Evolutionary conservation across 1,140 invertebrate species (phyloP).

Genomic region (Eumaeus atala): DNA sequence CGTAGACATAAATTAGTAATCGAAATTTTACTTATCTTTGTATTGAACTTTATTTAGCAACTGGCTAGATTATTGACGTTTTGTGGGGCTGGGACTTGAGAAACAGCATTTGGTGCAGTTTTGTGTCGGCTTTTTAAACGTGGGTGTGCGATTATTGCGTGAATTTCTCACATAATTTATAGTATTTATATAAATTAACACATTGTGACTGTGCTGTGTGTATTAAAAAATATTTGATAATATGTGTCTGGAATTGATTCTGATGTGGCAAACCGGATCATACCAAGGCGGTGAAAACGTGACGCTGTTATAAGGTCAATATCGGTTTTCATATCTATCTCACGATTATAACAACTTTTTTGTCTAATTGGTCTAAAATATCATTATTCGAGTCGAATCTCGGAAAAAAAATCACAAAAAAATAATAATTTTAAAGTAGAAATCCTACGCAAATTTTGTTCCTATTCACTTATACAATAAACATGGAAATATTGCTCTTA

Average conservation of each 20-base stretch:
- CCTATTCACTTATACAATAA: too few species aligned
- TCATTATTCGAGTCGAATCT: too few species aligned
- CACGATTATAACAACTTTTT: too few species aligned
- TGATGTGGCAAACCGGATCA: constrained; percentile 70
- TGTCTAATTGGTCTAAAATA: too few species aligned
- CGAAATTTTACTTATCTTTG: neutral
- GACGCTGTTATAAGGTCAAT: constrained; percentile 65
- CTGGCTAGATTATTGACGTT: constrained; percentile 57
- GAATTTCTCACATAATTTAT: neutral
- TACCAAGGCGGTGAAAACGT: constrained; percentile 62
- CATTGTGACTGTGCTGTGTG: constrained; percentile 18
- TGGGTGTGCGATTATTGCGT: constrained; percentile 38
- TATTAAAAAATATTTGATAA: constrained; percentile 32
- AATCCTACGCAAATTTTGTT: too few species aligned
- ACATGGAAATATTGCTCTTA: too few species aligned
- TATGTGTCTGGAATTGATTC: constrained; percentile 55
- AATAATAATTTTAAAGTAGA: too few species aligned
- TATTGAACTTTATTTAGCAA: neutral
- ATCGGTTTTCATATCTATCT: constrained; percentile 32
- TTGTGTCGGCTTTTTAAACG: constrained; percentile 42
- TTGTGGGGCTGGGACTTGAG: constrained; percentile 38
- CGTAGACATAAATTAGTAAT: neutral
- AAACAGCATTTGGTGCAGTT: constrained; percentile 47
- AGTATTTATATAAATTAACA: neutral
- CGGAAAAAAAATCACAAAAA: too few species aligned